phyloP scores from a whole-genome alignment of 2,888 invertebrate genomes.

The Podotricha telesiphe region DNA sequence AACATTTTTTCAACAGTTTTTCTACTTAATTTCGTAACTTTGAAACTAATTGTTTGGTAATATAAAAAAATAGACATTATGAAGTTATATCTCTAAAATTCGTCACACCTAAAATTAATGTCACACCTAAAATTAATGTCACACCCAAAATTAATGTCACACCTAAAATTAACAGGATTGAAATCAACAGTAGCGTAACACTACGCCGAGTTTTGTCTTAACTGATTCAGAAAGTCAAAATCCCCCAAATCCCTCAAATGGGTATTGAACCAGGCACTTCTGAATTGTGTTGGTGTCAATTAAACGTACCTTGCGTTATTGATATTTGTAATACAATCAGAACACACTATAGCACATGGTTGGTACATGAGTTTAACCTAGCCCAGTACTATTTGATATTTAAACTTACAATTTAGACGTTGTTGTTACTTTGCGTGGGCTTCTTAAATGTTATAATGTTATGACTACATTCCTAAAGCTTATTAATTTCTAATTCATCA shows the following conservation, averaged over 20 bases:
- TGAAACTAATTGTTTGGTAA: too few relatives aligned
- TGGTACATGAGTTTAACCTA: not conserved
- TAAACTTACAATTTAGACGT: constrained; percentile 23
- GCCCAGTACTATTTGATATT: constrained; percentile 6
- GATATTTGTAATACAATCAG: not conserved
- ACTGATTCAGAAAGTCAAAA: too few relatives aligned
- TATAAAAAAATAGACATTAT: too few relatives aligned
- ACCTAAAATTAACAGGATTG: too few relatives aligned
- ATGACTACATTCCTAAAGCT: not conserved
- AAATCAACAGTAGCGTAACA: too few relatives aligned
- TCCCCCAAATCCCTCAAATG: not conserved
- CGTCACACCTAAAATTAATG: too few relatives aligned
- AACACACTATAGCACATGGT: not conserved
- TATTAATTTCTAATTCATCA: not conserved
- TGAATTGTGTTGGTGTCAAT: not conserved
- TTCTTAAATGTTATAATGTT: constrained; percentile 9
- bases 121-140: too few relatives aligned
- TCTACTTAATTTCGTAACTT: too few relatives aligned
- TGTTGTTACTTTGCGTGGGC: constrained; percentile 26
- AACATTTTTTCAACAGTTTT: too few relatives aligned
- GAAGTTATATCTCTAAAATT: too few relatives aligned
- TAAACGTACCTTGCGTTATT: not conserved
- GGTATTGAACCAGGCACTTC: not conserved
- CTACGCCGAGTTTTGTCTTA: too few relatives aligned
- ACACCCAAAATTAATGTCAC: too few relatives aligned